Percentiles rank a stretch among this genome's conserved stretches.
phyloP scores from a whole-genome alignment of 2,888 invertebrate species.

The Pristionchus fissidentatus region DNA sequence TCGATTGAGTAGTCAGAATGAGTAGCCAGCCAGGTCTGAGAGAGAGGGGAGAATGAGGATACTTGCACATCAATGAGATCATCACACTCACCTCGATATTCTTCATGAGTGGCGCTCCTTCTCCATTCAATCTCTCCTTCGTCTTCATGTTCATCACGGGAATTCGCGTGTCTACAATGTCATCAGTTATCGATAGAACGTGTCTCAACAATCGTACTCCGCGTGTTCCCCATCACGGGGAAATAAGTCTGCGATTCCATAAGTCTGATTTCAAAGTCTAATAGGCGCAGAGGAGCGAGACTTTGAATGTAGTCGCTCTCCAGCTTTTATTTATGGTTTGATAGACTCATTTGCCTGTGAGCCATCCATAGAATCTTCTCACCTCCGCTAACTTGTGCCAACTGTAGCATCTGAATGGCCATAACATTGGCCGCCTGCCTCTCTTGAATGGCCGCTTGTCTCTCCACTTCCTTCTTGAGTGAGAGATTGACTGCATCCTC shows the following conservation, averaged over 20 bases:
- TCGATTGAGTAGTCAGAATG: slow-evolving; percentile 50
- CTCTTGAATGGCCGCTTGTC: slow-evolving; percentile 47
- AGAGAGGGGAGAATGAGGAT: slow-evolving; percentile 33
- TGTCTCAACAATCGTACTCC: background rate
- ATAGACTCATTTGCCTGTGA: background rate
- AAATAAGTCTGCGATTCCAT: too few species aligned
- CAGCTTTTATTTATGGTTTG: too few species aligned
- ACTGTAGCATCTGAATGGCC: slow-evolving; percentile 50
- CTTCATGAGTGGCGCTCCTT: slow-evolving; percentile 49
- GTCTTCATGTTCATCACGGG: slow-evolving; percentile 50
- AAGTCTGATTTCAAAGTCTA: too few species aligned
- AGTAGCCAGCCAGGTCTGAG: slow-evolving; percentile 46
- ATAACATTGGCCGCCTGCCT: slow-evolving; percentile 19
- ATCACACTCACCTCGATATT: slow-evolving; percentile 31
- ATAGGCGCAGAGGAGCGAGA: too few species aligned
- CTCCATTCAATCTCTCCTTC: slow-evolving; percentile 46
- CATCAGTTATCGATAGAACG: too few species aligned
- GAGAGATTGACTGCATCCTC: slow-evolving; percentile 39
- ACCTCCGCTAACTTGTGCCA: slow-evolving; percentile 56
- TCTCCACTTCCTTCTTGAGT: slow-evolving; percentile 33
- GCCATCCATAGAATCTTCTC: too few species aligned
- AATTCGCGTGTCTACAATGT: slow-evolving; percentile 47
- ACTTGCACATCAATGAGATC: background rate
- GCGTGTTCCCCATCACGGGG: too few species aligned
- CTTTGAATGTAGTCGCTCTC: too few species aligned